A percentile compares a stretch with the other conserved stretches of the same genome.
Evolutionary conservation across 1,140 invertebrate species (phyloP).

Genomic region (Microvelia longipes): DNA sequence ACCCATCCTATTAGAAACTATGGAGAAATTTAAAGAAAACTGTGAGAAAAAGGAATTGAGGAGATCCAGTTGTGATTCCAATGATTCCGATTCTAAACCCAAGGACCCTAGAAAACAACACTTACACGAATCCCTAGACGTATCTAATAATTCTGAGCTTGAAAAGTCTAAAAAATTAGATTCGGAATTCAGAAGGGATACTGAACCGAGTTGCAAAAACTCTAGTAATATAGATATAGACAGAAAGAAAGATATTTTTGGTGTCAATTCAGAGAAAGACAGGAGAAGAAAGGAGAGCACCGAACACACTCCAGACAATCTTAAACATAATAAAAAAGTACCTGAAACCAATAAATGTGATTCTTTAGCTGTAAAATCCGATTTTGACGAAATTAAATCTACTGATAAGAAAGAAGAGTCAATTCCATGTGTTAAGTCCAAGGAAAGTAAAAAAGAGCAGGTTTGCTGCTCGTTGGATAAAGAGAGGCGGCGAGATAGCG

Average conservation of each 20-base stretch:
- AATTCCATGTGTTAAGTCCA: slow-evolving; percentile 9
- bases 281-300: slow-evolving; percentile 20
- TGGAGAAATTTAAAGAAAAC: slow-evolving; percentile 18
- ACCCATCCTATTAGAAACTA: slow-evolving; percentile 10
- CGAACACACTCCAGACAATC: slow-evolving; percentile 17
- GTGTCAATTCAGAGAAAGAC: slow-evolving; percentile 19
- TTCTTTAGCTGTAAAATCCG: slow-evolving; percentile 10
- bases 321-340: slow-evolving; percentile 21
- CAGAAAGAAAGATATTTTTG: slow-evolving; percentile 20
- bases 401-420: slow-evolving; percentile 10
- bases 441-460: slow-evolving; percentile 9
- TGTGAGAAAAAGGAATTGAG: slow-evolving; percentile 17
- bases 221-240: slow-evolving; percentile 13
- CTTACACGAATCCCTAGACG: background rate
- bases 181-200: slow-evolving; percentile 16
- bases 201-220: slow-evolving; percentile 10
- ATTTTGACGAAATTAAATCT: slow-evolving; percentile 8
- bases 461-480: background rate
- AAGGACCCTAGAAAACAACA: slow-evolving; percentile 6
- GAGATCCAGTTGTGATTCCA: slow-evolving; percentile 13
- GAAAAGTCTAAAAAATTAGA: slow-evolving; percentile 9
- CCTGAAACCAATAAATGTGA: slow-evolving; percentile 17
- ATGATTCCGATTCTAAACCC: slow-evolving; percentile 5
- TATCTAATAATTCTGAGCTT: slow-evolving; percentile 3
- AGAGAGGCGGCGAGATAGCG: slow-evolving; percentile 12